Percentiles rank a stretch among this genome's conserved stretches.
Conservation (phyloP, 2,113 vertebrate species). For the Cinclus mexicanus region DNA sequence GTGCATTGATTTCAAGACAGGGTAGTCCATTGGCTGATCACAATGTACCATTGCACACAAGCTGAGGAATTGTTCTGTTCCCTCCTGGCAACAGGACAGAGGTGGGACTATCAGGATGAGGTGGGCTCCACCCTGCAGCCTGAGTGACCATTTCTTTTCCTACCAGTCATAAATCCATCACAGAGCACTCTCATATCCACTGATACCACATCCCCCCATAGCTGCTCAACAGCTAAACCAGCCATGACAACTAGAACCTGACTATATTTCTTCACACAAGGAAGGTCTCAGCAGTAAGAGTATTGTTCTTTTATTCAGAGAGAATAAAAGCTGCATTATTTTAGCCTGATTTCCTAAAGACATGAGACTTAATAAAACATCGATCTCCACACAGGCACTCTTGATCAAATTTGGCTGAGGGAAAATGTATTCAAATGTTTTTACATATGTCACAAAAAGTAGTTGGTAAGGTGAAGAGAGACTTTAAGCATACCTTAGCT, state of each 20-base stretch:
- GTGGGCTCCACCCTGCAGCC: background rate
- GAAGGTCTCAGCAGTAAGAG: background rate
- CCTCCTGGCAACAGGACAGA: background rate
- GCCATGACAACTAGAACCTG: background rate
- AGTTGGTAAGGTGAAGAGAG: background rate
- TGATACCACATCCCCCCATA: background rate
- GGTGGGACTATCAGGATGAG: background rate
- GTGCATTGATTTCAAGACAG: background rate
- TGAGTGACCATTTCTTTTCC: background rate
- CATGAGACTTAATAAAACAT: background rate
- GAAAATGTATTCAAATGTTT: background rate
- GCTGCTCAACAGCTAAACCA: background rate
- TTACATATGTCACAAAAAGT: background rate
- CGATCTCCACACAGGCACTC: background rate
- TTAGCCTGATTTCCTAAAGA: background rate
- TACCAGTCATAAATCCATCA: background rate
- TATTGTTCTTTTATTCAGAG: background rate
- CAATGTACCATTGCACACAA: accelerated
- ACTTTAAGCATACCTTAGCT: background rate
- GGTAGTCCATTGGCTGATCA: background rate
- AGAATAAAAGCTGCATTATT: background rate
- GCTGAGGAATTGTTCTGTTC: background rate
- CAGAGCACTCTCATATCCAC: background rate
- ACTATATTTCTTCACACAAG: background rate
- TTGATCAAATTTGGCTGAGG: background rate